Evolutionary conservation across 1,140 invertebrate species (phyloP).

Genomic region (Magallana ariakensis): DNA sequence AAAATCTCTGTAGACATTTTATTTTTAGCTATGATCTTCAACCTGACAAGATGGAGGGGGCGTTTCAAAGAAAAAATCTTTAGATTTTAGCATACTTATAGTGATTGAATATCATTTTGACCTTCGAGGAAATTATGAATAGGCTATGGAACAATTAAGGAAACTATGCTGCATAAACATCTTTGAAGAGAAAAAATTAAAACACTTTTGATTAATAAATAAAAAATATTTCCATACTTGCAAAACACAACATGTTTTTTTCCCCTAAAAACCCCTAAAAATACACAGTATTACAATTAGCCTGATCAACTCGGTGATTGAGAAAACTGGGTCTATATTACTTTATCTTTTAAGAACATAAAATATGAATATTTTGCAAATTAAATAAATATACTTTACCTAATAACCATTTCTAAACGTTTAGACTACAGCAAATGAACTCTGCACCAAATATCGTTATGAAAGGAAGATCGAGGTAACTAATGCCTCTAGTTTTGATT

Average conservation of each 20-base stretch:
- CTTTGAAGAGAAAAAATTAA: background rate
- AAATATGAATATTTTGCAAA: background rate
- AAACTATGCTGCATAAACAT: too few species aligned
- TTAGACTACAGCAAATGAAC: background rate
- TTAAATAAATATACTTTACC: background rate
- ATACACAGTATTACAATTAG: background rate
- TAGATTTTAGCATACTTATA: too few species aligned
- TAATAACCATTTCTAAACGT: background rate
- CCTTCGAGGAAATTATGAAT: too few species aligned
- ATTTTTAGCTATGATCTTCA: too few species aligned
- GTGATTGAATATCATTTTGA: too few species aligned
- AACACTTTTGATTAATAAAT: background rate
- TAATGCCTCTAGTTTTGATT: conserved; percentile 7
- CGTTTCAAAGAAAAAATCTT: too few species aligned
- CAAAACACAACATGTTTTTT: background rate
- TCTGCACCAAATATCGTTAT: background rate
- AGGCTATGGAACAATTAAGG: too few species aligned
- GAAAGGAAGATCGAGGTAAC: background rate
- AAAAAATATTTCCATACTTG: background rate
- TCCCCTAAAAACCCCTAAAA: background rate
- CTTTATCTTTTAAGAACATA: background rate
- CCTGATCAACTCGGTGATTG: background rate
- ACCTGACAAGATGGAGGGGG: too few species aligned
- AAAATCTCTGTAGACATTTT: too few species aligned
- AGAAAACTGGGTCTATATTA: background rate